Evolutionary conservation across 1,140 invertebrate genomes (phyloP).

Genomic region (Drosophila sucinea): DNA sequence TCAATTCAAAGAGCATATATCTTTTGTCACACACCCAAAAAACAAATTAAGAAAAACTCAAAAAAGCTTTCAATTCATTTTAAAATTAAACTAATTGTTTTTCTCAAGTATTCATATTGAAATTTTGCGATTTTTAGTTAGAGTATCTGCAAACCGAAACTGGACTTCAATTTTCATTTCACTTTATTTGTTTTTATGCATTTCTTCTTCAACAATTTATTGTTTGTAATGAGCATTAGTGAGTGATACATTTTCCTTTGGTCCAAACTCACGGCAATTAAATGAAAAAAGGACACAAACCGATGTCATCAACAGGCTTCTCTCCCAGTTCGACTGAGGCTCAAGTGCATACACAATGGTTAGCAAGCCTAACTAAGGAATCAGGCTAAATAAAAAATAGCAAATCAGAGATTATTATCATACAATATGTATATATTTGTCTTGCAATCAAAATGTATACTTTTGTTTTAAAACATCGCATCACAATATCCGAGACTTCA

Average conservation of each 20-base stretch:
- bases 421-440: too few species aligned
- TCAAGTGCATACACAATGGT: too few species aligned
- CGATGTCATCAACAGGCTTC: background rate
- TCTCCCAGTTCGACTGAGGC: too few species aligned
- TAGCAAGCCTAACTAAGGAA: too few species aligned
- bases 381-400: too few species aligned
- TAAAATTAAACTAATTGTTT: too few species aligned
- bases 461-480: background rate
- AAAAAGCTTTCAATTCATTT: too few species aligned
- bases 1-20: background rate
- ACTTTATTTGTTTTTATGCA: slow-evolving; percentile 3
- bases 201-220: slow-evolving; percentile 11
- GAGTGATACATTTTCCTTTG: background rate
- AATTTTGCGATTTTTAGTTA: background rate
- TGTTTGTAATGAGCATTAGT: slow-evolving; percentile 47
- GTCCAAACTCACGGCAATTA: background rate
- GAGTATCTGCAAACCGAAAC: slow-evolving; percentile 17
- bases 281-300: background rate
- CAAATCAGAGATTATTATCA: too few species aligned
- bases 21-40: background rate
- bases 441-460: too few species aligned
- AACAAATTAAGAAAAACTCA: too few species aligned
- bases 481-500: background rate
- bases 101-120: too few species aligned
- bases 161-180: slow-evolving; percentile 15